Base-by-base conservation (phyloP, 2,888 invertebrate genomes). In the Macaria notata region DNA sequence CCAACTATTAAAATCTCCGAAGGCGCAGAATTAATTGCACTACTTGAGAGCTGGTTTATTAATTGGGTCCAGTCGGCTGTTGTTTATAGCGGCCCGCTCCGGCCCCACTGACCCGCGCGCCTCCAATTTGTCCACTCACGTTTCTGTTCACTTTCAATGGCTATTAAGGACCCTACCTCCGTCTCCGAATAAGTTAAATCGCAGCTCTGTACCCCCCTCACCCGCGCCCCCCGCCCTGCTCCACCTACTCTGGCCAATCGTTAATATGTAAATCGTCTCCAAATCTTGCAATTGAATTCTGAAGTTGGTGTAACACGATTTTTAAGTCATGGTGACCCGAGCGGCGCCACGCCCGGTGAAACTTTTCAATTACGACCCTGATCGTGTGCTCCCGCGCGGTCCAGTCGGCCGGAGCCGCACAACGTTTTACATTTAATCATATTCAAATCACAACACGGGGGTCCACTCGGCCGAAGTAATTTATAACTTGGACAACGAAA, bases 1-100 rank as follows among this genome's bases (percentile, higher is more conserved):
- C 73, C 81, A 89, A 90, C 90, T 90, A 91, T 91, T 91, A 91
- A 91, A 91, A 89, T 88, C 87, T 89, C 76, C 84, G 89, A 89
- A 90, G 88, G 90, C 89, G 81, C 83, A 86, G 83, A 90, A 91
- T 91, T 91, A 91, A 91, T 91, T 86, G 89, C 86, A 81, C 87
- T 84, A 89, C 88, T 88, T 87, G 83, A 85, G 84, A 84, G 84
- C 82, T 79, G 83, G 86, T 87, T 89, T 88, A 90, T 90, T 90
- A 90, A 90, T 90, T 88, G 89, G 88, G 88, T 82, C 81, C 83
- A 84, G 84, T 84, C 84, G 87, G 79, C 86, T 81, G 87, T 88
- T 90, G 89, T 90, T 86, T 89, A 88, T 89, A 84, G 86, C 79
- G 78, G 70, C 59, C 48, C 42, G 48, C 49, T 62, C 46, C 47